Conservation (phyloP, 2,797 vertebrate species). For the Takifugu rubripes region DNA sequence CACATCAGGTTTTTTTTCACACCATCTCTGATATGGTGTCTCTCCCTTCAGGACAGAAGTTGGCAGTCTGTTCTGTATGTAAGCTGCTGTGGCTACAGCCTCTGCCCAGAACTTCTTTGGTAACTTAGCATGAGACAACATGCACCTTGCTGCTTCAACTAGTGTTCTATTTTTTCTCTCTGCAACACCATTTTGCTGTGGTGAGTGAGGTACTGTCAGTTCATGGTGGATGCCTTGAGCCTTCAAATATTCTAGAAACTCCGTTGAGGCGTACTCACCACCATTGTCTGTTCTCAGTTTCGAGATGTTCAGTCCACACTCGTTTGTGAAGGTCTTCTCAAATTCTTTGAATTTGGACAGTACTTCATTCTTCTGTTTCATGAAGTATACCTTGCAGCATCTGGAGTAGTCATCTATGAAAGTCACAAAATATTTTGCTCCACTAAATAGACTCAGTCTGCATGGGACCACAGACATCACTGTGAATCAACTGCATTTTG, state of each 20-base stretch:
- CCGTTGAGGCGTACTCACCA: too few species aligned
- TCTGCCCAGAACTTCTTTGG: slow-evolving; percentile 36
- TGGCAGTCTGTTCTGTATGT: slow-evolving; percentile 41
- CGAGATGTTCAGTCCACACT: too few species aligned
- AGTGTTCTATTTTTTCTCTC: slow-evolving; percentile 42
- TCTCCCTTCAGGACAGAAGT: slow-evolving; percentile 33
- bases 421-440: too few species aligned
- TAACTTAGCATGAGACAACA: slow-evolving; percentile 34
- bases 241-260: slow-evolving; percentile 46
- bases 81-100: slow-evolving; percentile 31
- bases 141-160: slow-evolving; percentile 33
- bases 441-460: too few species aligned
- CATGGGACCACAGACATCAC: too few species aligned
- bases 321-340: too few species aligned
- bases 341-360: too few species aligned
- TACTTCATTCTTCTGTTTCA: too few species aligned
- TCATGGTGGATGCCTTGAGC: slow-evolving; percentile 46
- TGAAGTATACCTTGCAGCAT: too few species aligned
- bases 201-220: slow-evolving; percentile 27
- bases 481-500: too few species aligned
- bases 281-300: too few species aligned
- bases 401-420: too few species aligned
- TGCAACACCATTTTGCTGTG: slow-evolving; percentile 41
- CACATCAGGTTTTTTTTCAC: slow-evolving; percentile 23
- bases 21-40: slow-evolving; percentile 36